Conservation (phyloP, 2,888 invertebrate species). For the Synergus gifuensis region DNA sequence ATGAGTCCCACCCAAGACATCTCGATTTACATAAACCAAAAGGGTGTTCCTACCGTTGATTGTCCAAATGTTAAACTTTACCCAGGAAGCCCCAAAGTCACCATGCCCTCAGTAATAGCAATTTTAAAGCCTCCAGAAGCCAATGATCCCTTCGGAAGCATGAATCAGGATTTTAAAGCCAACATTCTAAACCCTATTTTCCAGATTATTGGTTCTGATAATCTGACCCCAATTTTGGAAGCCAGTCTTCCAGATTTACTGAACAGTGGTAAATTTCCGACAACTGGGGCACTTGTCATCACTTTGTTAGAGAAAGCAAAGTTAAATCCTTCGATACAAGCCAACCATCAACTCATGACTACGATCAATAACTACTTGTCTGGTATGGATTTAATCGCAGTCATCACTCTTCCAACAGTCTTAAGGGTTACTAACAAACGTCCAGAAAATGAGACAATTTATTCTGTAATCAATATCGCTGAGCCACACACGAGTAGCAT, state of each 20-base stretch:
- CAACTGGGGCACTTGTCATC: slow-evolving; percentile 52
- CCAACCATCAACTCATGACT: slow-evolving; percentile 8
- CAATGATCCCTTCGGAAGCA: neutral
- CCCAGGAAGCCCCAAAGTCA: neutral
- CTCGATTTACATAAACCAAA: neutral
- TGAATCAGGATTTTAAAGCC: slow-evolving; percentile 15
- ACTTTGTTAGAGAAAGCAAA: slow-evolving; percentile 48
- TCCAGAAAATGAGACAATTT: neutral
- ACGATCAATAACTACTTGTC: neutral
- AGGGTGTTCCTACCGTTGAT: neutral
- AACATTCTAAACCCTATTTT: slow-evolving; percentile 46
- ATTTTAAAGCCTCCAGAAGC: neutral
- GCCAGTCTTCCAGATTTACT: neutral
- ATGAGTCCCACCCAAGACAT: neutral
- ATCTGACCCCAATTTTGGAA: slow-evolving; percentile 48
- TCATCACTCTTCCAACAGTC: slow-evolving; percentile 53
- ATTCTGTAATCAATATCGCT: slow-evolving; percentile 1
- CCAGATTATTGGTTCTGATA: slow-evolving; percentile 46
- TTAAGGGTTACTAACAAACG: slow-evolving; percentile 5
- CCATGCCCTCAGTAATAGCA: neutral
- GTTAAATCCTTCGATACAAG: slow-evolving; percentile 37
- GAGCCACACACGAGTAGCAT: neutral
- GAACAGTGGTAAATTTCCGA: slow-evolving; percentile 46
- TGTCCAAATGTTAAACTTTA: neutral
- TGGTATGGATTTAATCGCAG: slow-evolving; percentile 49